A percentile compares a stretch with the other conserved stretches of the same genome.
phyloP scores from a whole-genome alignment of 2,113 vertebrate species.

The Tonatia bakeri region DNA sequence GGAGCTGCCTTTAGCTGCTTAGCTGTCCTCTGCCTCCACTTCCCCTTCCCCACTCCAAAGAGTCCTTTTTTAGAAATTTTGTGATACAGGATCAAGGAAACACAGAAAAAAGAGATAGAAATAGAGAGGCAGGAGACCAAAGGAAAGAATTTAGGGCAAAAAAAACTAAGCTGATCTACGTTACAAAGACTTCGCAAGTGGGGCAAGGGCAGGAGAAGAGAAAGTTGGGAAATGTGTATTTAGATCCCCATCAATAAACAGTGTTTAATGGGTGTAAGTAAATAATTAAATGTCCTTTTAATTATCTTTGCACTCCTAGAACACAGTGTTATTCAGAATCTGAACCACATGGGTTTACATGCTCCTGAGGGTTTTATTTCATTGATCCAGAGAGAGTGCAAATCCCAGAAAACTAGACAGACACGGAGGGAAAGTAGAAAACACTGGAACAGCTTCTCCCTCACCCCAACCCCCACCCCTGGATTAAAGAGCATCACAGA shows the following conservation, averaged over 20 bases:
- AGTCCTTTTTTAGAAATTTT: background rate
- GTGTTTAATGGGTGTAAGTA: background rate
- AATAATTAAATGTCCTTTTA: background rate
- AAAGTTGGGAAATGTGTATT: background rate
- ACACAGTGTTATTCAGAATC: background rate
- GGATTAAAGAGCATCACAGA: background rate
- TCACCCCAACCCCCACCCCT: background rate
- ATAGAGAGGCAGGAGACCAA: background rate
- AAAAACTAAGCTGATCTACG: background rate
- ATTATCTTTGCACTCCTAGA: background rate
- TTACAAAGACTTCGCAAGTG: background rate
- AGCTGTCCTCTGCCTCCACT: background rate
- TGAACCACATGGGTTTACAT: background rate
- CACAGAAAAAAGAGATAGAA: background rate
- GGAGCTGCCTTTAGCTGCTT: background rate
- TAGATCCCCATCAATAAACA: background rate
- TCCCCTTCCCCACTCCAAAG: background rate
- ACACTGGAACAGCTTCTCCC: background rate
- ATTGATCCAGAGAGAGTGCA: background rate
- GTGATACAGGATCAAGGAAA: background rate
- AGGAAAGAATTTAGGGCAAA: background rate
- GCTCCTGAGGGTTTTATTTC: background rate
- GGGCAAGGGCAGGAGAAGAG: background rate
- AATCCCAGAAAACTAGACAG: background rate
- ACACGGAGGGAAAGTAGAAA: background rate